A percentile compares a stretch with the other conserved stretches of the same genome.
Conservation (phyloP, 1,140 invertebrate genomes). For the Drosophila tristis region DNA sequence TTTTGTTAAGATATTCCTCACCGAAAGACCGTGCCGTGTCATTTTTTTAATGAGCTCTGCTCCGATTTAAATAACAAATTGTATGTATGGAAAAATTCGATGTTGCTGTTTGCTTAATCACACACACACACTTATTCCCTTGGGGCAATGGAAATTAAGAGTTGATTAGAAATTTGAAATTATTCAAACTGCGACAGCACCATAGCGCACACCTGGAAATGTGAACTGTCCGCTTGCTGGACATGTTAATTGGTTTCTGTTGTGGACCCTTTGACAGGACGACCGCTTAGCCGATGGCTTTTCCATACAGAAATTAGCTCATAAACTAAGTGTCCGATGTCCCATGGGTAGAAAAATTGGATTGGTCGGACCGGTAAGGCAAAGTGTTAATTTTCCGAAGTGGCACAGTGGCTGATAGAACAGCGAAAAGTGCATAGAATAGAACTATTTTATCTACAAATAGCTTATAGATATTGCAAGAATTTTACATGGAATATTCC, state of each 20-base stretch:
- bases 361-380: conserved; percentile 28
- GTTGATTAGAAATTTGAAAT: conserved; percentile 51
- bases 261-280: conserved; percentile 3
- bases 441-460: too few species aligned
- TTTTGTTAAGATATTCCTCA: conserved; percentile 28
- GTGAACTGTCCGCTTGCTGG: conserved; percentile 20
- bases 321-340: conserved; percentile 25
- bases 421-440: neutral
- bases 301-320: conserved; percentile 25
- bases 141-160: neutral
- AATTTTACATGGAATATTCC: neutral
- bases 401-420: conserved; percentile 22
- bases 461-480: neutral
- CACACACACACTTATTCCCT: neutral
- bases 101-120: conserved; percentile 20
- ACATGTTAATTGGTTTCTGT: conserved; percentile 37
- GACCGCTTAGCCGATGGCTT: conserved; percentile 14
- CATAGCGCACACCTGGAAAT: neutral
- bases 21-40: neutral
- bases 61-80: conserved; percentile 58
- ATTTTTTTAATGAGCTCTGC: conserved; percentile 34
- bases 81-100: conserved; percentile 2
- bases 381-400: conserved; percentile 33
- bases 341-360: conserved; percentile 7
- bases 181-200: conserved; percentile 2